Evolutionary conservation across 2,113 vertebrate species (phyloP), one percentile per base, ranked within the genome.

Genomic region (Rhinichthys klamathensis): DNA sequence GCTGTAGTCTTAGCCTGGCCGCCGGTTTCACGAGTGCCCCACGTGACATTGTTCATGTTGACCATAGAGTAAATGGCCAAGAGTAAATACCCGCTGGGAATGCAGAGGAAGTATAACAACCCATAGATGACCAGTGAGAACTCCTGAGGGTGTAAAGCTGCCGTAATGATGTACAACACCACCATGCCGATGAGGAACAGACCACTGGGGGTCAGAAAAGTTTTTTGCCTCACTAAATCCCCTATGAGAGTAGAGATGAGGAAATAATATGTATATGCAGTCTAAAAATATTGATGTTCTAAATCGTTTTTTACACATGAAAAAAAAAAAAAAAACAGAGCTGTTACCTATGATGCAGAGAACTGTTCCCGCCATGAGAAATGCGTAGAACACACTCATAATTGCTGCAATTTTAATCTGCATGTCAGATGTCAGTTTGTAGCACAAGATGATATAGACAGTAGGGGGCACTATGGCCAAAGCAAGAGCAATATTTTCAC

Each of bases 41-140:
- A 93, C 8, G 91, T 85, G 41, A 93, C 91, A 51, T 89, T 89
- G 88, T 92, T 90, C 91, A 93, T 90, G 80, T 93, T 93, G 65
- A 92, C 91, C 10, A 92, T 89, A 8, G 91, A 91, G 79, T 93
- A 93, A 76, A 93, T 93, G 32, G 84, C 56, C 13, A 93, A 85
- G 35, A 92, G 82, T 15, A 92, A 88, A 54, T 92, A 93, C 3
- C 91, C 91, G 67, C 90, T 91, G 25, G 92, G 91, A 38, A 91
- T 90, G 74, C 90, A 92, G 21, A 92, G 87, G 76, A 91, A 87
- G 70, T 93, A 93, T 38, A 92, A 25, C 6, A 93, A 23, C 9
- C 92, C 92, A 65, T 92, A 90, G 58, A 92, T 79, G n/a, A 92
- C 58, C 51, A 91, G n/a, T 21, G 32, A 51, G 63, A 91, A 91